These are phyloP conservation scores for Myocastor coypus DNA, from an alignment of 2,113 vertebrate genomes.

Conservation along the genomic window DNA sequence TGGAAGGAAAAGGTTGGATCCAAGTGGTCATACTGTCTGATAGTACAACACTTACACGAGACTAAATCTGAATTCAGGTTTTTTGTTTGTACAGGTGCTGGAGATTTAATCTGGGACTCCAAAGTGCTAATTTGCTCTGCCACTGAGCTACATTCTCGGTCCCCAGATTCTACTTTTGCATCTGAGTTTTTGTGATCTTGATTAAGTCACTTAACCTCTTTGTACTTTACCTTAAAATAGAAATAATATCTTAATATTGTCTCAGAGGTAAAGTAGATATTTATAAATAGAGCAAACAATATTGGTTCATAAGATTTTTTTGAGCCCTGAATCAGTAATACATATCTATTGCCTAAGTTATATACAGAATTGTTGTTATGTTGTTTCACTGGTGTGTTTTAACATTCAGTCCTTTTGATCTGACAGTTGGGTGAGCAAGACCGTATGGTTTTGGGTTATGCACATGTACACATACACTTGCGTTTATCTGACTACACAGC, in stretches of 20 bases:
- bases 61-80: background rate
- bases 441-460: background rate
- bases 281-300: background rate
- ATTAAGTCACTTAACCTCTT: background rate
- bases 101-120: too few species aligned
- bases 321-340: background rate
- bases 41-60: background rate
- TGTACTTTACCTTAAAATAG: conserved; percentile 34
- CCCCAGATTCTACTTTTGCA: background rate
- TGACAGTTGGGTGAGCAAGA: background rate
- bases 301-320: background rate
- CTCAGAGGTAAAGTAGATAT: background rate
- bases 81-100: background rate
- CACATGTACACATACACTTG: background rate
- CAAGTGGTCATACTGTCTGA: background rate
- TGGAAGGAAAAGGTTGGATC: background rate
- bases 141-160: background rate
- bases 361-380: background rate
- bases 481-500: background rate
- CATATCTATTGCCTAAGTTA: background rate
- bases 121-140: background rate
- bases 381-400: conserved; percentile 30
- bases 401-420: background rate
- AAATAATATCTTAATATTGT: background rate
- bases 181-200: background rate